phyloP scores from a whole-genome alignment of 2,888 invertebrate species.

The Sialis fuliginosa region DNA sequence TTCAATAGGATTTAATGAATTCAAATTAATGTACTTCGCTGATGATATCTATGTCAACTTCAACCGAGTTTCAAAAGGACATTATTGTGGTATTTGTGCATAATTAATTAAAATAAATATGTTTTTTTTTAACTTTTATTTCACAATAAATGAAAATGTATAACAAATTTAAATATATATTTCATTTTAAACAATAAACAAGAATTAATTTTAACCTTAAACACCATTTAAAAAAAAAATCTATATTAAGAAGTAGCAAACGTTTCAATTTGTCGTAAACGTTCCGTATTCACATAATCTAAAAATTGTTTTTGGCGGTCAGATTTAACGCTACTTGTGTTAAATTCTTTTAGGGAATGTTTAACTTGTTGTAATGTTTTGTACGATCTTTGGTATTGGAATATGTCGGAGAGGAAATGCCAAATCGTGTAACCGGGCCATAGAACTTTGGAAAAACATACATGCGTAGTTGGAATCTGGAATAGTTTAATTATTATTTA shows the following conservation, averaged over 20 bases:
- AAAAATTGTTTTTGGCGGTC: conserved; percentile 24
- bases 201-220: too few relatives aligned
- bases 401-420: conserved; percentile 72
- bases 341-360: conserved; percentile 7
- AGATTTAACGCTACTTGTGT: background rate
- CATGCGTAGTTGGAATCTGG: conserved; percentile 56
- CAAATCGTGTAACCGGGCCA: conserved; percentile 96
- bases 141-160: too few relatives aligned
- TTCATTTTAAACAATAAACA: too few relatives aligned
- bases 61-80: too few relatives aligned
- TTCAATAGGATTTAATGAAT: too few relatives aligned
- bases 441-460: conserved; percentile 76
- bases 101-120: too few relatives aligned
- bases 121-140: too few relatives aligned
- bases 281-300: conserved; percentile 23
- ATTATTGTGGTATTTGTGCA: too few relatives aligned
- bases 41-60: too few relatives aligned
- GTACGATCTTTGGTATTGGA: conserved; percentile 62
- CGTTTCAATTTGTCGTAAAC: conserved; percentile 16
- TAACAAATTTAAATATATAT: too few relatives aligned
- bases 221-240: too few relatives aligned
- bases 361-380: conserved; percentile 13
- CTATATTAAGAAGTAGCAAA: conserved; percentile 13
- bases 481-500: conserved; percentile 13
- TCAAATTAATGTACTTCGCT: too few relatives aligned